Conservation (phyloP, 2,888 invertebrate species). For the Amaurobius ferox region DNA sequence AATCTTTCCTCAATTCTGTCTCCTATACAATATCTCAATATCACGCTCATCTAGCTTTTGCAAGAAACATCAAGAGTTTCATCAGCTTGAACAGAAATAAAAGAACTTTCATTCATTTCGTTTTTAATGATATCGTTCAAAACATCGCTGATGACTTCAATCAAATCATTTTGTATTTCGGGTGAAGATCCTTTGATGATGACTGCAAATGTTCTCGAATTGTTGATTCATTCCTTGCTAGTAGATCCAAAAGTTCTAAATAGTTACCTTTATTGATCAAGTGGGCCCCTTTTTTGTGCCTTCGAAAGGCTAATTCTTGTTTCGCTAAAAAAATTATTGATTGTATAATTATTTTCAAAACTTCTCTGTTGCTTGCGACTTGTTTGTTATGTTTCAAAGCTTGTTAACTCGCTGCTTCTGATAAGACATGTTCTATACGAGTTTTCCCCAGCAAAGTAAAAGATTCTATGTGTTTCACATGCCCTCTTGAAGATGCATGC, state of each 20-base stretch:
- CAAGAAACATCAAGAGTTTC: slow-evolving; percentile 16
- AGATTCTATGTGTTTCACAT: no score
- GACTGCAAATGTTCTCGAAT: no score
- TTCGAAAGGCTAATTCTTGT: neutral
- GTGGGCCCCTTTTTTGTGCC: neutral
- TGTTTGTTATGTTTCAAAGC: neutral
- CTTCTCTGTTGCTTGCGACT: no score
- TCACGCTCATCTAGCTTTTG: neutral
- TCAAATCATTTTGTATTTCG: neutral
- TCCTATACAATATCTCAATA: neutral
- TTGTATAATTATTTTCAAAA: neutral
- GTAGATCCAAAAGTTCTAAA: neutral
- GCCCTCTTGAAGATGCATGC: neutral
- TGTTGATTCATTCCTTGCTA: neutral
- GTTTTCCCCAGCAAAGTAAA: no score
- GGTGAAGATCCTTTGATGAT: neutral
- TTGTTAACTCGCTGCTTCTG: neutral
- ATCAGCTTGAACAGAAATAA: slow-evolving; percentile 16
- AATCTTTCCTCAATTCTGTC: slow-evolving; percentile 4
- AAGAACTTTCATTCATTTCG: neutral
- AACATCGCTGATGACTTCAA: neutral
- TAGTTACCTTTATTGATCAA: no score
- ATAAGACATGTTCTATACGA: slow-evolving; percentile 1
- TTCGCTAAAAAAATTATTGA: neutral
- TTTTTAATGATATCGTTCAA: neutral